These are phyloP conservation scores for Brachystomella parvula DNA, from an alignment of 1,140 invertebrate genomes.

Conservation along the genomic window DNA sequence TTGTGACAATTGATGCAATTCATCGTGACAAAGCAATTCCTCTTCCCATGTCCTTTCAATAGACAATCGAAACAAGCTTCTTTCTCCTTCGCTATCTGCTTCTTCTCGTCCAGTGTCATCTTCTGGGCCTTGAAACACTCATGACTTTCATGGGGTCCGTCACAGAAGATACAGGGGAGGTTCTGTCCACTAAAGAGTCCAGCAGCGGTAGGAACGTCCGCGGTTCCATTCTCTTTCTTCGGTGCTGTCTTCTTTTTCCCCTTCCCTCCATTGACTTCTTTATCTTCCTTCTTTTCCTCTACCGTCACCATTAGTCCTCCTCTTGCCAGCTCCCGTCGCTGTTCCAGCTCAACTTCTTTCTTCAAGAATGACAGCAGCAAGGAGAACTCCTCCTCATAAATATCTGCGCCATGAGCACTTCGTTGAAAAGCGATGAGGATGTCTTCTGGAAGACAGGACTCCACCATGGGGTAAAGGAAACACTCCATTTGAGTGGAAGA, in stretches of 20 bases:
- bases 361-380: slow-evolving; percentile 37
- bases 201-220: slow-evolving; percentile 10
- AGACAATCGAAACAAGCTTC: slow-evolving; percentile 14
- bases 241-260: neutral
- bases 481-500: slow-evolving; percentile 39
- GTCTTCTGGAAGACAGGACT: slow-evolving; percentile 41
- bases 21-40: neutral
- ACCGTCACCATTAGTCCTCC: neutral
- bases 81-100: neutral
- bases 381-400: neutral
- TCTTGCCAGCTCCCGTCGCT: slow-evolving; percentile 35
- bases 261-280: neutral
- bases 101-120: slow-evolving; percentile 15
- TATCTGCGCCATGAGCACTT: slow-evolving; percentile 6
- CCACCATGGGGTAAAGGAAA: slow-evolving; percentile 40
- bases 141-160: slow-evolving; percentile 9
- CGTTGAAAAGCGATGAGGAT: slow-evolving; percentile 37
- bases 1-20: slow-evolving; percentile 10
- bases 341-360: slow-evolving; percentile 37
- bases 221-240: neutral
- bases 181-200: neutral
- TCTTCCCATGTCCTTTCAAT: neutral
- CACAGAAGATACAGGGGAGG: slow-evolving; percentile 19
- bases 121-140: slow-evolving; percentile 6
- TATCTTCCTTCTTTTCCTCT: neutral